phyloP scores from a whole-genome alignment of 1,140 invertebrate genomes.

The Tetraneura akinire region DNA sequence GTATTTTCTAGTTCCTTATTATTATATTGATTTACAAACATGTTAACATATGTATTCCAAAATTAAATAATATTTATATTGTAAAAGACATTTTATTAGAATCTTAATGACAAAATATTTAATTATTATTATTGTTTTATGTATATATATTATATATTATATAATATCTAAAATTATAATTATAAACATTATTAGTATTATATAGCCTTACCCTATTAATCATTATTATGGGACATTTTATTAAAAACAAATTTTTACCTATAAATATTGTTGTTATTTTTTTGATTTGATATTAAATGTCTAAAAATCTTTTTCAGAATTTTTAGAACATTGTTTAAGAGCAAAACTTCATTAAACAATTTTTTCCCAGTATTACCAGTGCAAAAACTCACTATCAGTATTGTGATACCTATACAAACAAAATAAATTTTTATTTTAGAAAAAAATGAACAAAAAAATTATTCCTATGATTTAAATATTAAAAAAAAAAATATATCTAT shows the following conservation, averaged over 20 bases:
- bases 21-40: constrained; percentile 41
- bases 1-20: constrained; percentile 47
- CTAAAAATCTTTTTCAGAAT: no score
- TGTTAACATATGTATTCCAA: constrained; percentile 48
- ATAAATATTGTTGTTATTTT: neutral
- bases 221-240: constrained; percentile 41
- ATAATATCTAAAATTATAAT: constrained; percentile 32
- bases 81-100: constrained; percentile 42
- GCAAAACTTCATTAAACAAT: no score
- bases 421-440: no score
- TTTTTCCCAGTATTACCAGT: no score
- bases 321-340: no score
- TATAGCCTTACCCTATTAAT: constrained; percentile 43
- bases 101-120: constrained; percentile 40
- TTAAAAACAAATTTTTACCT: constrained; percentile 38
- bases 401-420: no score
- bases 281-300: neutral
- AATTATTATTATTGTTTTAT: constrained; percentile 42
- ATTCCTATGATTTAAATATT: no score
- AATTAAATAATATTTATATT: neutral
- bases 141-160: no score
- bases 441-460: no score
- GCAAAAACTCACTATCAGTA: no score
- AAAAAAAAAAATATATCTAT: no score
- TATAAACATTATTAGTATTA: constrained; percentile 31